phyloP scores from a whole-genome alignment of 1,140 invertebrate genomes.

The Ephestia elutella region DNA sequence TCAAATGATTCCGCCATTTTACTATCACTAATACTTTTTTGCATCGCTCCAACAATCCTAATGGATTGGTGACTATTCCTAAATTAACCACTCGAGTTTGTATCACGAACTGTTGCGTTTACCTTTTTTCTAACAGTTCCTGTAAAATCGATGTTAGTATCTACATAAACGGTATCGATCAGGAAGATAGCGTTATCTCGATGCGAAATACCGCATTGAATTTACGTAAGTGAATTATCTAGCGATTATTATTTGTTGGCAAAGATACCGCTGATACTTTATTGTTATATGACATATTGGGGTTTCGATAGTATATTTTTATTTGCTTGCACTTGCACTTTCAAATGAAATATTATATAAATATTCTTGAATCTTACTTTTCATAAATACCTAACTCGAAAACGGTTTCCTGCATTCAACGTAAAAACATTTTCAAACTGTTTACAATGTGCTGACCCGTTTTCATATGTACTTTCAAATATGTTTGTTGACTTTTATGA shows the following conservation, averaged over 20 bases:
- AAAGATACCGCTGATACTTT: neutral
- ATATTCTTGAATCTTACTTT: no score
- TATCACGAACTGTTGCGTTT: neutral
- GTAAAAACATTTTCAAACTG: no score
- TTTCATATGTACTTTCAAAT: no score
- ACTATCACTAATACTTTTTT: neutral
- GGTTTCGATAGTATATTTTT: no score
- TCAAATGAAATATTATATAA: no score
- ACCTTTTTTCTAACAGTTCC: neutral
- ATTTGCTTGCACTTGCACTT: no score
- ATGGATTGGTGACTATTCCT: constrained; percentile 5
- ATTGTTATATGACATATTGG: neutral
- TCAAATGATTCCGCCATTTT: neutral
- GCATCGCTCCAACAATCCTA: neutral
- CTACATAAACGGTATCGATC: constrained; percentile 9
- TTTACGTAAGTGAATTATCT: constrained; percentile 11
- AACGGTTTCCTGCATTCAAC: no score
- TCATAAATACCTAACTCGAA: no score
- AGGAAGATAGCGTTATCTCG: constrained; percentile 6
- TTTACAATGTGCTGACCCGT: no score
- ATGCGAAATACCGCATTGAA: constrained; percentile 14
- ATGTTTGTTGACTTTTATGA: no score
- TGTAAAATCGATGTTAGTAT: neutral
- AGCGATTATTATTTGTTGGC: neutral
- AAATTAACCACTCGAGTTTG: neutral